Evolutionary conservation across 2,797 vertebrate species (phyloP).

Genomic region (Arvicola amphibius): DNA sequence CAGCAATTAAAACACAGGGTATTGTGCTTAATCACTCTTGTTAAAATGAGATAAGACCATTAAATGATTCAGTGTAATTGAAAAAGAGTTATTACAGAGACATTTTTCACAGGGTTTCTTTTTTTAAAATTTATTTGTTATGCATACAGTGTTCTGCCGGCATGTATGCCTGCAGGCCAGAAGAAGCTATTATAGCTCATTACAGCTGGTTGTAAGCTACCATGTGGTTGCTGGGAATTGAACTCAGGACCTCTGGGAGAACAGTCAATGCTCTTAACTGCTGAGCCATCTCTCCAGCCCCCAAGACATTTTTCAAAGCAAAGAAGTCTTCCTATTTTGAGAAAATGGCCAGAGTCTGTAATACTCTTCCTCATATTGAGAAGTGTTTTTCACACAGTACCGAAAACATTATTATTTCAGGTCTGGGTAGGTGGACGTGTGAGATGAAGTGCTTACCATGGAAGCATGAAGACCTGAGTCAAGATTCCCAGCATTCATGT

Average conservation of each 20-base stretch:
- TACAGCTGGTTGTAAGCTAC: too few species aligned
- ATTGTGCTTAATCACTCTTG: neutral
- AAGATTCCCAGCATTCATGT: neutral
- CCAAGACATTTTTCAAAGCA: neutral
- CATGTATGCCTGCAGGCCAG: too few species aligned
- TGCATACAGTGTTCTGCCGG: too few species aligned
- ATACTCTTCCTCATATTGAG: neutral
- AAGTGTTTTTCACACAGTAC: neutral
- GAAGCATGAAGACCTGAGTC: neutral
- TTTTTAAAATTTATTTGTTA: too few species aligned
- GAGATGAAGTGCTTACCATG: neutral
- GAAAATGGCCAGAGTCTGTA: neutral
- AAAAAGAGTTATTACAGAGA: slow-evolving; percentile 41
- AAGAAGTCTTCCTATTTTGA: slow-evolving; percentile 17
- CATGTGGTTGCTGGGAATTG: too few species aligned
- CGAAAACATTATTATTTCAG: neutral
- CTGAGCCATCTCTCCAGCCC: too few species aligned
- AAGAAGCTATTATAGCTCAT: too few species aligned
- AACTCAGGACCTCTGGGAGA: too few species aligned
- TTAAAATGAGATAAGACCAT: slow-evolving; percentile 32
- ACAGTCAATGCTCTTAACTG: too few species aligned
- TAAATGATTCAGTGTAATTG: slow-evolving; percentile 40
- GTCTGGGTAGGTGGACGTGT: neutral
- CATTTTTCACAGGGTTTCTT: too few species aligned
- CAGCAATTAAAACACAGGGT: neutral